phyloP scores from a whole-genome alignment of 2,113 vertebrate genomes.

The Lagenorhynchus albirostris region DNA sequence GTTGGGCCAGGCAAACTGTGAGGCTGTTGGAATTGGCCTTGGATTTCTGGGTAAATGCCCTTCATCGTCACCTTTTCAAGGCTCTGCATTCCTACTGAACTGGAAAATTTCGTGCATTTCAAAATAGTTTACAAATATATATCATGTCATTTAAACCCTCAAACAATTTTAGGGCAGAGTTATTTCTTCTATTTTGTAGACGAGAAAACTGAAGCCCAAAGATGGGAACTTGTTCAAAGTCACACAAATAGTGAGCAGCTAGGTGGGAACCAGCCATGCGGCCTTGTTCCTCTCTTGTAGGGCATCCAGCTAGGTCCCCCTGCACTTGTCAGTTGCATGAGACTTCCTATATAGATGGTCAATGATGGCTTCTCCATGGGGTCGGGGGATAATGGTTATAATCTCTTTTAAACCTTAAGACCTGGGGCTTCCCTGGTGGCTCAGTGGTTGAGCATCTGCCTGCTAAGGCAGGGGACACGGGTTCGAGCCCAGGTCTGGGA shows the following conservation, averaged over 20 bases:
- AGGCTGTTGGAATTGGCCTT: neutral
- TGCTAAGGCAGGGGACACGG: too few relatives aligned
- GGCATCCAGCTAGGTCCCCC: neutral
- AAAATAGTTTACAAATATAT: neutral
- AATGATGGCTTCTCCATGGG: neutral
- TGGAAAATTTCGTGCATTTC: neutral
- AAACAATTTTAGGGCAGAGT: neutral
- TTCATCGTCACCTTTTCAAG: neutral
- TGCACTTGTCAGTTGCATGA: neutral
- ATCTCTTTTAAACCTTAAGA: neutral
- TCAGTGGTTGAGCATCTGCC: too few relatives aligned
- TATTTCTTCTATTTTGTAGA: neutral
- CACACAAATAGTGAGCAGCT: neutral
- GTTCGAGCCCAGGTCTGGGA: too few relatives aligned
- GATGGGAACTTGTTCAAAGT: neutral
- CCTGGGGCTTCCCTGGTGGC: too few relatives aligned
- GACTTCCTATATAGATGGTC: neutral
- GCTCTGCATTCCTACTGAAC: neutral
- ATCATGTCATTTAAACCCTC: neutral
- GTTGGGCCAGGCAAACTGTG: too few relatives aligned
- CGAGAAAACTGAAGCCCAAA: neutral
- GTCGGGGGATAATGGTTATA: neutral
- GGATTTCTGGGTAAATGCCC: neutral
- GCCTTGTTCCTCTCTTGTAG: neutral
- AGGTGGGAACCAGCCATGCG: fast-evolving